Evolutionary conservation across 2,888 invertebrate species (phyloP), one percentile per base, ranked within the genome.

Genomic region (Pollenia labialis): DNA sequence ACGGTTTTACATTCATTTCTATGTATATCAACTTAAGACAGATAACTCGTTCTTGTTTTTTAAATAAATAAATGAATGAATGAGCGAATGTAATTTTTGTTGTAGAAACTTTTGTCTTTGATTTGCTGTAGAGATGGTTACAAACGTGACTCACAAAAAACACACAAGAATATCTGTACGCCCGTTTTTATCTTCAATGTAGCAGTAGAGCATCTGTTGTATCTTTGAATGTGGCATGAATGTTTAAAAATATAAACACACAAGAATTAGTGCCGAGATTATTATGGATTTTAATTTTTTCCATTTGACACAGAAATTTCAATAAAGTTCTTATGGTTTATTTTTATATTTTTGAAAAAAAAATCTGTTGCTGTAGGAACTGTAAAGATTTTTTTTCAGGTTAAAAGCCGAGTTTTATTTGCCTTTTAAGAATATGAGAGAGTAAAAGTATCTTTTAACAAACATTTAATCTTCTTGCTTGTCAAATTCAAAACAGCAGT

Each of bases 371-470:
- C n/a, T 54, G 11, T 44, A 18, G 40, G 23, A 62, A 75, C 75
- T 50, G 75, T 64, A 42, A 62, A 58, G 9, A 74, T 32, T 46
- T 14, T 16, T 0, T 9, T 32, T 32, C 6, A 32, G 6, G 32
- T 32, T 0, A 32, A 23, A 14, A 18, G 12, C 18, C 23, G 56
- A 71, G 14, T 44, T 23, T 71, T 10, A 18, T 66, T 40, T 50
- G n/a, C 6, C 4, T n/a, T 16, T 8, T 18, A 6, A 8, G 16
- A 16, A 54, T 42, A 40, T 32, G 42, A 69, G 40, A 8, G 7
- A 74, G 74, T 74, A 60, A 74, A 74, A 74, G 74, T 74, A 50
- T 16, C 32, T 74, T 60, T 58, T 74, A 11, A 60, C 11, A 50
- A 74, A 48, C n/a, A 46, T 72, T 72, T 71, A 44, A 58, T 72